Evolutionary conservation across 2,797 vertebrate species (phyloP), one percentile per base, ranked within the genome.

Genomic region (Lycodopsis pacificus): DNA sequence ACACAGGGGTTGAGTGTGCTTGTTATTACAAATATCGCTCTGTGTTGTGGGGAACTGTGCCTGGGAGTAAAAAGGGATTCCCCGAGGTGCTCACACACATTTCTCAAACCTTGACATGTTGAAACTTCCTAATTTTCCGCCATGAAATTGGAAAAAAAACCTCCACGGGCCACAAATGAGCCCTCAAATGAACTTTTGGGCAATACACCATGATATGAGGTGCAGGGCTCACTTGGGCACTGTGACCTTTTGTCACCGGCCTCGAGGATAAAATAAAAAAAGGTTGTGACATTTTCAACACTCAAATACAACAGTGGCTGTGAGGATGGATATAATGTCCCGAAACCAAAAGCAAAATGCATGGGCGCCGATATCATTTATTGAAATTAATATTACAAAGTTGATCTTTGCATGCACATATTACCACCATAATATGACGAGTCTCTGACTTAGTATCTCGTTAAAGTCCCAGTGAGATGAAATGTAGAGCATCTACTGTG

Each of bases 221-320:
- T 27, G 9, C 20, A 42, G 59, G 22, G 71, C 69, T 61, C 67
- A 62, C 36, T 17, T 54, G 34, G 75, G 66, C 32, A 22, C 0
- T 7, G 53, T 79, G 83, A 87, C 83, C 80, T 86, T 57, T 84
- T 89, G 56, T 62, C 20, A 46, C 32, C 2, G 17, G 56, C 56
- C 6, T 69, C 11, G 4, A 57, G 74, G 62, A 72, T 81, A n/a
- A 66, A 59, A 57, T 27, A 27, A 62, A 75, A 63, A 74, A 78
- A 65, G 44, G 59, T 34, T 27, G 64, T 78, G 80, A 79, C 79
- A 85, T 89, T 85, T 87, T 68, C 54, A 65, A 40, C 36, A 42
- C 65, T 76, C 32, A 34, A 62, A 59, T 62, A 58, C 42, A 81
- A 30, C 13, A 20, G 9, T 3, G 22, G 48, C 61, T 66, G 38